phyloP scores from a whole-genome alignment of 2,888 invertebrate species.

The Lathronympha strigana region DNA sequence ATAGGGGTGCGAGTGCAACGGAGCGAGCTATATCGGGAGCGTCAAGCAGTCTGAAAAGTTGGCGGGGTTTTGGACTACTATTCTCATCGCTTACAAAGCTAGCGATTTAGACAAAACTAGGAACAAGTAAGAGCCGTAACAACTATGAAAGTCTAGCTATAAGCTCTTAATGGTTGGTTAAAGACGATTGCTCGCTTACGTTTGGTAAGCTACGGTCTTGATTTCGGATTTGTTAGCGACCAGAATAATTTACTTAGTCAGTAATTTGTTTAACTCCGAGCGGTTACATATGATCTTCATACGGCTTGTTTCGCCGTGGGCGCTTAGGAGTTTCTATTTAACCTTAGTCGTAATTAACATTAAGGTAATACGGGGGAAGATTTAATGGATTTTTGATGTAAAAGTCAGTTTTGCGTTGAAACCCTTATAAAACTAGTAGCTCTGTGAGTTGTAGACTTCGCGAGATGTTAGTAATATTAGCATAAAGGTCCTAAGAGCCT shows the following conservation, averaged over 20 bases:
- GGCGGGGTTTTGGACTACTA: conserved; percentile 26
- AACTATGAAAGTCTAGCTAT: neutral
- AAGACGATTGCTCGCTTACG: neutral
- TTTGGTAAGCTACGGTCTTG: conserved; percentile 33
- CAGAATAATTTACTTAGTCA: conserved; percentile 44
- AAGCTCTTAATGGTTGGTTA: neutral
- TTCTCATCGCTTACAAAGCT: neutral
- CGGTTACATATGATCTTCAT: conserved; percentile 35
- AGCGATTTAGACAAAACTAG: neutral
- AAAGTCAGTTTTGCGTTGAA: no score
- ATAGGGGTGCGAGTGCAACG: conserved; percentile 67
- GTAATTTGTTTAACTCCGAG: conserved; percentile 35
- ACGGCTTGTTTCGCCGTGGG: conserved; percentile 4
- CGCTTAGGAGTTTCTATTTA: conserved; percentile 7
- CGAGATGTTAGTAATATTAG: no score
- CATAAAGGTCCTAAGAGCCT: no score
- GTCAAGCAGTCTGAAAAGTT: conserved; percentile 82
- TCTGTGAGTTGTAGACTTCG: no score
- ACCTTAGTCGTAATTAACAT: conserved; percentile 1
- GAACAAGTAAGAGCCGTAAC: neutral
- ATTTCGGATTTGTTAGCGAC: conserved; percentile 50
- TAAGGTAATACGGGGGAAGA: no score
- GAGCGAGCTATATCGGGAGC: conserved; percentile 73
- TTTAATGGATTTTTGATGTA: no score
- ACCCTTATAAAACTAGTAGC: no score